phyloP scores from a whole-genome alignment of 1,140 invertebrate species.

The Zaprionus ghesquierei region DNA sequence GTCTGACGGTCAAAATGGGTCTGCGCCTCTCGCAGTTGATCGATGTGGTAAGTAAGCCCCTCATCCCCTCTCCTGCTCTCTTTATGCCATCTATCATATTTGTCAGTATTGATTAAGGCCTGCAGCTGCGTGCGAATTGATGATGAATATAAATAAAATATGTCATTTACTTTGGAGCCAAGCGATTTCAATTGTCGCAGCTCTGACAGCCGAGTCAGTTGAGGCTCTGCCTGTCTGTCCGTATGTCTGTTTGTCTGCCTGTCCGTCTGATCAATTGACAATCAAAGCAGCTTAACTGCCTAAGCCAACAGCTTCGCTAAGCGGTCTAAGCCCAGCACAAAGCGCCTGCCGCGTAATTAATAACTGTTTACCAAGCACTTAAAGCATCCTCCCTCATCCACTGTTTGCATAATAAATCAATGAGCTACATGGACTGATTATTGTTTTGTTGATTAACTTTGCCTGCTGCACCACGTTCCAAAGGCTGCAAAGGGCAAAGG shows the following conservation, averaged over 20 bases:
- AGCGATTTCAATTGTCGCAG: neutral
- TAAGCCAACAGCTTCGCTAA: conserved; percentile 56
- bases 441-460: conserved; percentile 70
- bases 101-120: neutral
- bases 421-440: conserved; percentile 46
- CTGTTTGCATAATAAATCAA: conserved; percentile 78
- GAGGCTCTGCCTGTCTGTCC: neutral
- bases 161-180: neutral
- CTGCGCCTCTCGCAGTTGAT: conserved; percentile 98
- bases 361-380: conserved; percentile 75
- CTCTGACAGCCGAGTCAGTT: conserved; percentile 37
- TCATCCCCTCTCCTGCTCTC: neutral
- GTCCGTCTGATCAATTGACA: conserved; percentile 61
- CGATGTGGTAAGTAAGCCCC: conserved; percentile 98
- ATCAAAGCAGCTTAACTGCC: conserved; percentile 76
- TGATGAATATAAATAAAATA: neutral
- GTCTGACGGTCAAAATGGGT: conserved; percentile 97
- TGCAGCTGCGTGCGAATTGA: neutral
- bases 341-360: conserved; percentile 60
- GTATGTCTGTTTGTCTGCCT: neutral
- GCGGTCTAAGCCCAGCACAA: conserved; percentile 50
- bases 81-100: neutral
- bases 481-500: neutral
- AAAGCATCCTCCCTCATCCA: conserved; percentile 32
- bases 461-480: conserved; percentile 52